Evolutionary conservation across 1,140 invertebrate species (phyloP).

Genomic region (Pseudomyrmex concolor): DNA sequence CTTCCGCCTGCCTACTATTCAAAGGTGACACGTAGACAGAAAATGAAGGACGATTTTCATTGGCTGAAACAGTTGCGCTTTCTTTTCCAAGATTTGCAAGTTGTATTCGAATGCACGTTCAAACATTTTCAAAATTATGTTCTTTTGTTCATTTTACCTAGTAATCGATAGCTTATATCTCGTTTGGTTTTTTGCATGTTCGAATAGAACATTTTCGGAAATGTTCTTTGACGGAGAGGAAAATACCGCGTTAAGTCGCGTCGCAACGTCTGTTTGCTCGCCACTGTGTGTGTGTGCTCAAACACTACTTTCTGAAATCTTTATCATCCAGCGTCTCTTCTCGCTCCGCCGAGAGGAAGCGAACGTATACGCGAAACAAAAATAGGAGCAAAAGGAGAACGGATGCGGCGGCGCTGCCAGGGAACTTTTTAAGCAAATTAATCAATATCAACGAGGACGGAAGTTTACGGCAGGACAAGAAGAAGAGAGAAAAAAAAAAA

Average conservation of each 20-base stretch:
- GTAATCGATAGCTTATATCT: too few species aligned
- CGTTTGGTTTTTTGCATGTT: too few species aligned
- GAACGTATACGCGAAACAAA: conserved; percentile 42
- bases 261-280: conserved; percentile 4
- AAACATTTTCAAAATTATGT: too few species aligned
- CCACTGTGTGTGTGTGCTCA: background rate
- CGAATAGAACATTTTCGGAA: background rate
- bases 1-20: conserved; percentile 29
- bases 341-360: background rate
- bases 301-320: conserved; percentile 56
- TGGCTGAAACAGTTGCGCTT: background rate
- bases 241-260: background rate
- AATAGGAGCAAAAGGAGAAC: conserved; percentile 44
- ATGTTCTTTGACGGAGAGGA: background rate
- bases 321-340: conserved; percentile 40
- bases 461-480: conserved; percentile 71
- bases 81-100: background rate
- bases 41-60: conserved; percentile 11
- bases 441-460: conserved; percentile 77
- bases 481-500: conserved; percentile 23
- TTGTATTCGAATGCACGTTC: background rate
- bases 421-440: conserved; percentile 80
- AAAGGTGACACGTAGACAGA: conserved; percentile 44
- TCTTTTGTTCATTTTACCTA: too few species aligned
- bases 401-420: conserved; percentile 49